phyloP scores from a whole-genome alignment of 2,888 invertebrate species.

The Pristionchus japonicus region DNA sequence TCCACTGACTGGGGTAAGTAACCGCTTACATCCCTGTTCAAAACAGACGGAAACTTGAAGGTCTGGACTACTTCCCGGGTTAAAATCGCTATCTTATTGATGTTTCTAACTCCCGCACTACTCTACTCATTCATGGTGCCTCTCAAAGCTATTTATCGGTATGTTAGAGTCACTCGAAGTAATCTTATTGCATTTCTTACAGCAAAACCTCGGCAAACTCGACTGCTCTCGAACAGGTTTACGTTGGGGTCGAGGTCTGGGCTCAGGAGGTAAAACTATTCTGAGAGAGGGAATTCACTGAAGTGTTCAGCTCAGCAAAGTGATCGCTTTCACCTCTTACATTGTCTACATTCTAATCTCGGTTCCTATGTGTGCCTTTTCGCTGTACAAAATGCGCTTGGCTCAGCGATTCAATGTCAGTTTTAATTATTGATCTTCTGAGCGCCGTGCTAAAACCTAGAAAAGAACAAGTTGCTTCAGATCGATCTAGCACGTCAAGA shows the following conservation, averaged over 20 bases:
- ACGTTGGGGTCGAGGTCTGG: background rate
- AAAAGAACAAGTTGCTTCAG: too few species aligned
- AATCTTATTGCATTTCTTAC: too few species aligned
- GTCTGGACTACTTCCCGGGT: background rate
- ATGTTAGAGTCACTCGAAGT: too few species aligned
- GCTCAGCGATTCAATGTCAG: background rate
- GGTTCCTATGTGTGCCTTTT: background rate
- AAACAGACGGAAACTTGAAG: background rate
- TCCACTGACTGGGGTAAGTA: background rate
- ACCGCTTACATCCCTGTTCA: background rate
- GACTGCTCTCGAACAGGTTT: background rate
- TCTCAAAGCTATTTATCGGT: background rate
- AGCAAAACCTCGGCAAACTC: too few species aligned
- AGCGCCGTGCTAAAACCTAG: too few species aligned
- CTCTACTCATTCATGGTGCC: background rate
- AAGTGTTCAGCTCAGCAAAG: background rate
- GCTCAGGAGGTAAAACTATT: background rate
- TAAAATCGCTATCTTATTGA: background rate
- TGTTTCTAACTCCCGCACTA: background rate
- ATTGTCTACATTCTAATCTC: background rate
- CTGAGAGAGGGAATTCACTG: background rate
- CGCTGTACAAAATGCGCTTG: background rate
- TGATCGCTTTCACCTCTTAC: background rate
- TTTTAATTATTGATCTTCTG: background rate
- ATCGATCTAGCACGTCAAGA: background rate